phyloP scores from a whole-genome alignment of 1,140 invertebrate genomes.

The Listronotus oregonensis region DNA sequence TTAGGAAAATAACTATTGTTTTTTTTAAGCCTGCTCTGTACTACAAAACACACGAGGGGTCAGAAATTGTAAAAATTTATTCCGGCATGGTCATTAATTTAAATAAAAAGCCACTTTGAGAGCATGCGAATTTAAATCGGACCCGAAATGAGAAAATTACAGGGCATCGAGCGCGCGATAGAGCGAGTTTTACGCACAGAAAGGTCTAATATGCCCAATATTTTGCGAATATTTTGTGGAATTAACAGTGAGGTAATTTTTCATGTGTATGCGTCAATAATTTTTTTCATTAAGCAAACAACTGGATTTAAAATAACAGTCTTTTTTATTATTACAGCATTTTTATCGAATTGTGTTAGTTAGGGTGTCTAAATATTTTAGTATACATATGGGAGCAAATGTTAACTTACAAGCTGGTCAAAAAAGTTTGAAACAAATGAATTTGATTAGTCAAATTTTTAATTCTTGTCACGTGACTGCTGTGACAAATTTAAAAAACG shows the following conservation, averaged over 20 bases:
- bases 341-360: too few species aligned
- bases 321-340: too few species aligned
- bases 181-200: not conserved
- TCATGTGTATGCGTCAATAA: not conserved
- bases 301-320: too few species aligned
- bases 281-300: conserved; percentile 4
- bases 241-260: conserved; percentile 14
- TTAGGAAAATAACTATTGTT: too few species aligned
- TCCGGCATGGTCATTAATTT: conserved; percentile 14
- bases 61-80: conserved; percentile 3
- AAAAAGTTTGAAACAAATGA: too few species aligned
- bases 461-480: too few species aligned
- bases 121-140: conserved; percentile 6
- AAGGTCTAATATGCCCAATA: conserved; percentile 3
- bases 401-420: too few species aligned
- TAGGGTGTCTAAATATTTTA: too few species aligned
- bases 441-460: too few species aligned
- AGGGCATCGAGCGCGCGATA: not conserved
- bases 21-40: too few species aligned
- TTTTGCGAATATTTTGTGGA: conserved; percentile 4
- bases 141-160: conserved; percentile 8
- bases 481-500: too few species aligned
- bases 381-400: too few species aligned
- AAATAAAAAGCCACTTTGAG: conserved; percentile 20
- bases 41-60: not conserved